A percentile compares a stretch with the other conserved stretches of the same genome.
Conservation (phyloP, 2,113 vertebrate genomes). For the Calonectris borealis region DNA sequence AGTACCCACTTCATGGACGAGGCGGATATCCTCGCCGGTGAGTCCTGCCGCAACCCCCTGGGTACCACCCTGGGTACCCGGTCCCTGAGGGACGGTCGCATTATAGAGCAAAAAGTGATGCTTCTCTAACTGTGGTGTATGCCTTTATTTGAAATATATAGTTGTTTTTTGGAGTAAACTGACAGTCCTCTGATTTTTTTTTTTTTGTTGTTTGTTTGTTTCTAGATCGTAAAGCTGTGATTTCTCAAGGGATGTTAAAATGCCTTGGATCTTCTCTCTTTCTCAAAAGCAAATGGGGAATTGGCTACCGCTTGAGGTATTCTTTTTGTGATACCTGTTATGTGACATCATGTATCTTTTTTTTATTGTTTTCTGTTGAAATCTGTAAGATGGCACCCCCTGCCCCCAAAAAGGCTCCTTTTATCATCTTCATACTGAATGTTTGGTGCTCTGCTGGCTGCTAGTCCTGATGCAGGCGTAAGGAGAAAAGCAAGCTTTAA, state of each 20-base stretch:
- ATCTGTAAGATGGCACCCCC: not conserved
- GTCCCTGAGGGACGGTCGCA: accelerated
- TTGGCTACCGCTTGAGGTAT: constrained; percentile 94
- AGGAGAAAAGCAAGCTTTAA: not conserved
- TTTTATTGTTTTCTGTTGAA: not conserved
- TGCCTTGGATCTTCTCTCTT: constrained; percentile 96
- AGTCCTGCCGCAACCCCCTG: not conserved
- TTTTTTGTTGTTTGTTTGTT: not conserved
- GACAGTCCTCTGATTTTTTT: accelerated
- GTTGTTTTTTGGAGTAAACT: accelerated
- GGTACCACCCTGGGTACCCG: not conserved
- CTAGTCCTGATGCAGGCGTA: not conserved
- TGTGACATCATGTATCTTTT: accelerated
- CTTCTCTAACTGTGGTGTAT: accelerated
- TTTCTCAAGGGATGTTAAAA: constrained; percentile 93
- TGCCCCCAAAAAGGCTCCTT: not conserved
- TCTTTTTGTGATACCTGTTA: not conserved
- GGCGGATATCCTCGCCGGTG: constrained; percentile 94
- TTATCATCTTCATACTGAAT: accelerated
- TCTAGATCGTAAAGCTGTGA: constrained; percentile 94
- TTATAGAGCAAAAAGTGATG: not conserved
- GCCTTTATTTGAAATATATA: accelerated
- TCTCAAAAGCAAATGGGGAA: constrained; percentile 96
- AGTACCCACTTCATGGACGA: constrained; percentile 99
- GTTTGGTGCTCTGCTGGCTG: not conserved